Percentiles rank a stretch among this genome's conserved stretches.
phyloP scores from a whole-genome alignment of 2,113 vertebrate species.

The Psilopsiagon aymara region DNA sequence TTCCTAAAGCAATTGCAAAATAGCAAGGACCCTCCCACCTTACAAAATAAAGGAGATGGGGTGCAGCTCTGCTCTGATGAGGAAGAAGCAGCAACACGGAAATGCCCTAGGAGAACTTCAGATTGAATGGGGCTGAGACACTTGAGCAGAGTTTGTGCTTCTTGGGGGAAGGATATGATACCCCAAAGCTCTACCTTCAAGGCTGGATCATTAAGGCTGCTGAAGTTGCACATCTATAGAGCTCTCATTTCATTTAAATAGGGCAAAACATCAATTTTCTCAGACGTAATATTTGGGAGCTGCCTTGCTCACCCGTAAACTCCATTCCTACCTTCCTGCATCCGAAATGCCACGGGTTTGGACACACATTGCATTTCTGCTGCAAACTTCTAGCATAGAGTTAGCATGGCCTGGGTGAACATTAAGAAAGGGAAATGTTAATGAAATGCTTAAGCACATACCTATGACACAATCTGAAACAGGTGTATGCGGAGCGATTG shows the following conservation, averaged over 20 bases:
- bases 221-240: accelerated
- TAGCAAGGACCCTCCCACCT: background rate
- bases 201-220: background rate
- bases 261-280: background rate
- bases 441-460: constrained; percentile 52
- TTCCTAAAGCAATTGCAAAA: constrained; percentile 3
- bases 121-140: background rate
- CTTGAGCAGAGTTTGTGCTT: background rate
- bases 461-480: constrained; percentile 67
- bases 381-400: background rate
- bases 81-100: background rate
- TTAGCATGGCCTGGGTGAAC: background rate
- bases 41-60: background rate
- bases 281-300: background rate
- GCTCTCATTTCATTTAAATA: background rate
- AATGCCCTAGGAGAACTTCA: background rate
- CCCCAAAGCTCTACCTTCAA: background rate
- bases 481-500: constrained; percentile 43
- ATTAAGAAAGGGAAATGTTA: constrained; percentile 7
- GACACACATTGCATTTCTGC: background rate
- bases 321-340: background rate
- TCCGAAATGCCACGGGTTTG: accelerated
- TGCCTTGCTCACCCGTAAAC: background rate
- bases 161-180: accelerated
- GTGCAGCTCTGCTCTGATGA: background rate